Percentiles rank a stretch among this genome's conserved stretches.
Evolutionary conservation across 1,140 invertebrate species (phyloP).

Genomic region (Zelostemma sp.): DNA sequence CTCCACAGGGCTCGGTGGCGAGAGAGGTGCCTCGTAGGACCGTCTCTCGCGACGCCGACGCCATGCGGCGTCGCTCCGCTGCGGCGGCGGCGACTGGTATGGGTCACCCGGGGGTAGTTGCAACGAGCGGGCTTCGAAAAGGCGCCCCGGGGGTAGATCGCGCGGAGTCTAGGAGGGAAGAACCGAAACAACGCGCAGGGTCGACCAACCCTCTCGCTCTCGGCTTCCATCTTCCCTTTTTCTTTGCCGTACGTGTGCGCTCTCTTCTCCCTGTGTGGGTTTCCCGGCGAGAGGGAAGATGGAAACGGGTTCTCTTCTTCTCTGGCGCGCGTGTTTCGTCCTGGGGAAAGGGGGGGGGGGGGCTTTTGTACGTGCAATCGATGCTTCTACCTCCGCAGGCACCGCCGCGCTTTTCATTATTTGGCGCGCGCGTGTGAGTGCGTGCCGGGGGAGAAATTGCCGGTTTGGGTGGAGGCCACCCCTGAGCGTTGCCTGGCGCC

Average conservation of each 20-base stretch:
- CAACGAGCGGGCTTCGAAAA: constrained; percentile 24
- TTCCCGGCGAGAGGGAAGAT: constrained; percentile 3
- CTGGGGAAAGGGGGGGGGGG: constrained; percentile 14
- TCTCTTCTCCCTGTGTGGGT: background rate
- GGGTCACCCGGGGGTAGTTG: constrained; percentile 34
- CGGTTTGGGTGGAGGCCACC: constrained; percentile 37
- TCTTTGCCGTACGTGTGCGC: constrained; percentile 4
- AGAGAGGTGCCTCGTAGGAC: too few species aligned
- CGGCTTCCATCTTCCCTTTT: constrained; percentile 27
- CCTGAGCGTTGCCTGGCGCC: constrained; percentile 54
- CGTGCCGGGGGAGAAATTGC: constrained; percentile 23
- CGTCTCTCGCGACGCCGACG: constrained; percentile 55
- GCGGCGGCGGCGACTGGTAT: constrained; percentile 28
- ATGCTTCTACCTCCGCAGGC: constrained; percentile 29
- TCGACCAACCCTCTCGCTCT: constrained; percentile 58
- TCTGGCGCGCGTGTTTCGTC: too few species aligned
- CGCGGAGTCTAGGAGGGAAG: constrained; percentile 58
- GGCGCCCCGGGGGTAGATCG: constrained; percentile 44
- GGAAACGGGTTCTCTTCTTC: too few species aligned
- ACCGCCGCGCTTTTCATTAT: background rate
- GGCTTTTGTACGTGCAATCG: constrained; percentile 31
- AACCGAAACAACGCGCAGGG: constrained; percentile 62
- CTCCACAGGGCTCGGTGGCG: background rate
- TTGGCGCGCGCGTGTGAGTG: constrained; percentile 18
- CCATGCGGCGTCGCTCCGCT: constrained; percentile 60